Conservation (phyloP, 2,797 vertebrate genomes). For the Agapornis canus region DNA sequence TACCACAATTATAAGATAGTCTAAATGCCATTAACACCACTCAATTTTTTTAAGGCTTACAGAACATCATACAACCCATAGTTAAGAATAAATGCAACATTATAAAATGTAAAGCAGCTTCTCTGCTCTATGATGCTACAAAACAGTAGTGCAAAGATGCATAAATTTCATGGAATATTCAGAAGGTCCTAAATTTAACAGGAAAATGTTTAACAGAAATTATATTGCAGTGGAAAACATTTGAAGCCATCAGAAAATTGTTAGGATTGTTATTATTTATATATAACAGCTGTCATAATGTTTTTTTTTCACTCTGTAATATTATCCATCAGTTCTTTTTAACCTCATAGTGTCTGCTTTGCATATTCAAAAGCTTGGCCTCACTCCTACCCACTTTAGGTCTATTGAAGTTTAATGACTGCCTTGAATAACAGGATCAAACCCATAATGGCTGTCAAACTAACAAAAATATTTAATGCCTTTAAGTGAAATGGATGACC, state of each 20-base stretch:
- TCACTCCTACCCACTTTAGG: conserved; percentile 11
- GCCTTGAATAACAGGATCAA: conserved; percentile 52
- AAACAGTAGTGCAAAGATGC: background rate
- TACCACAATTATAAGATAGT: background rate
- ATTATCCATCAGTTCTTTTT: background rate
- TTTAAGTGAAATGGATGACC: conserved; percentile 52
- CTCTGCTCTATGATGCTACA: background rate
- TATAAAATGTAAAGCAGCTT: background rate
- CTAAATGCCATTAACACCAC: background rate
- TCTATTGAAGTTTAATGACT: conserved; percentile 51
- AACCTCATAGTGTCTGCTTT: background rate
- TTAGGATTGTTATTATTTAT: background rate
- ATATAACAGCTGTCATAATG: background rate
- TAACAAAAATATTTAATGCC: conserved; percentile 30
- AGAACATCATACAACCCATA: background rate
- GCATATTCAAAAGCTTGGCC: conserved; percentile 10
- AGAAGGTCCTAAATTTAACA: background rate
- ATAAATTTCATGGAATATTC: background rate
- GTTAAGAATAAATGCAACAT: background rate
- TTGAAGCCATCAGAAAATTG: background rate
- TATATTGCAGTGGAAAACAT: background rate
- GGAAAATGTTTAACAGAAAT: background rate
- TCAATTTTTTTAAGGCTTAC: background rate
- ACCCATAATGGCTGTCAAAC: conserved; percentile 27
- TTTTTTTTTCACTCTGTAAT: background rate